Base-by-base conservation (phyloP, 1,140 invertebrate genomes). In the Pinna nobilis region DNA sequence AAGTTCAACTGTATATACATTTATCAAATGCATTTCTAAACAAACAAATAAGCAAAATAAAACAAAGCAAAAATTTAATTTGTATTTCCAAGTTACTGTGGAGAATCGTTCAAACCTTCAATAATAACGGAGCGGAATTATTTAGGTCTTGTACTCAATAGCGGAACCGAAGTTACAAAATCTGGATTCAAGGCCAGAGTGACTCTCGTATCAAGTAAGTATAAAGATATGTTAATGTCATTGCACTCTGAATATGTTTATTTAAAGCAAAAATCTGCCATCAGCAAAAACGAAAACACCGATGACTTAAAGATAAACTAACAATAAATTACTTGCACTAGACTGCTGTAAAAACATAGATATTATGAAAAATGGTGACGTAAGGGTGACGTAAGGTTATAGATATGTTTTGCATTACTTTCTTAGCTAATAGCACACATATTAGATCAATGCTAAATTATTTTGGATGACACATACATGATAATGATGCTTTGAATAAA, bases 91-190 rank as follows among this genome's bases (percentile, higher is more conserved):
- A 72, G 70, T 7, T 72, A 72, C 28, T 72, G 70, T 39, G 70
- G 70, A 23, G 18, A 32, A 5, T 59, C 28, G 20, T 72, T 72
- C 25, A 44, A 66, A 1, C 30, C 39, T 5, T 59, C 63, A 0
- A 39, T 66, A 49, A 20, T 72, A 1, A 57, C 50, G 3, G 70
- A 72, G 28, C 23, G 33, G 70, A 72, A 72, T 44, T 72, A 72
- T 53, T 20, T 72, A 18, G 70, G 70, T 20, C 32, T 72, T 9
- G 59, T 63, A 4, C 66, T 72, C 30, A 47, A 51, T 0, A 57
- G 60, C n/a, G 70, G 63, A 0, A 7, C 61, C 33, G 51, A 39
- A 25, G 70, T 33, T 11, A 23, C 32, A 25, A 41, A 39, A 50
- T 3, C 28, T 18, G 70, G 70, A n/a, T 72, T 72, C 50, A 72